Evolutionary conservation across 2,113 vertebrate species (phyloP).

Genomic region (Nymphicus hollandicus): DNA sequence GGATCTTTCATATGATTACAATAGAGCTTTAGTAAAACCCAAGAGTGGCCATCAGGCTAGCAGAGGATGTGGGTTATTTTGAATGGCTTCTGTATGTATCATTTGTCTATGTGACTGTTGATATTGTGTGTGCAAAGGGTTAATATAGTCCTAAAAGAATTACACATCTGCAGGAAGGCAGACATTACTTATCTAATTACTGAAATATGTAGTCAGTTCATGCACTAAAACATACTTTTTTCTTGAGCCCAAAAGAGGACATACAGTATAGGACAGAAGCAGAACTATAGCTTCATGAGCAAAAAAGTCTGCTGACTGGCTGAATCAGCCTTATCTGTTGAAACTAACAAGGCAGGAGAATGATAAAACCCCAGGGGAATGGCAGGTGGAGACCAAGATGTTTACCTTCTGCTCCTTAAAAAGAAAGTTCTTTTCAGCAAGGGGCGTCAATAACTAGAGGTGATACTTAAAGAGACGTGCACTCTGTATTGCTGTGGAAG

Average conservation of each 20-base stretch:
- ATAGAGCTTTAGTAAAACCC: neutral
- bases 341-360: neutral
- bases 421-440: neutral
- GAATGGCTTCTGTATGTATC: neutral
- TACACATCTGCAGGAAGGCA: neutral
- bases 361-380: neutral
- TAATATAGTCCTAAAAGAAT: neutral
- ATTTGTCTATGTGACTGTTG: neutral
- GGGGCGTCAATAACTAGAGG: neutral
- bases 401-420: neutral
- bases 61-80: neutral
- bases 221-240: neutral
- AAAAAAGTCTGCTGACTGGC: neutral
- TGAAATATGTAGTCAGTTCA: neutral
- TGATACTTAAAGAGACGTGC: neutral
- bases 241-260: neutral
- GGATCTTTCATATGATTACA: slow-evolving; percentile 13
- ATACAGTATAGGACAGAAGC: neutral
- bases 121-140: neutral
- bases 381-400: neutral
- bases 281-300: neutral
- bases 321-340: neutral
- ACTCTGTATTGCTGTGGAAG: neutral
- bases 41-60: neutral
- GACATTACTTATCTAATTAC: neutral